A percentile compares a stretch with the other conserved stretches of the same genome.
phyloP scores from a whole-genome alignment of 2,888 invertebrate species.

The Formica aserva region DNA sequence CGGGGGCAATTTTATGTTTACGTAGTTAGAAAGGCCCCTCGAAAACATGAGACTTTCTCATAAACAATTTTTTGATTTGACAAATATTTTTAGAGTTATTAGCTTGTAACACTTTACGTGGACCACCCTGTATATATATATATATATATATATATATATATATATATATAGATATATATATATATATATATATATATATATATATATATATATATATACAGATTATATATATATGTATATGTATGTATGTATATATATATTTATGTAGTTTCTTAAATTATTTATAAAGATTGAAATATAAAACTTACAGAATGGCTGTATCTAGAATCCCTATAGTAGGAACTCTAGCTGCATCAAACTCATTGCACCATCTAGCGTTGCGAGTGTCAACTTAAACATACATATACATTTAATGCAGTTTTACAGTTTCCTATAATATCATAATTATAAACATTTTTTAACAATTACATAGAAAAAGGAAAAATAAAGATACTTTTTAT shows the following conservation, averaged over 20 bases:
- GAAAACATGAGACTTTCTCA: no score
- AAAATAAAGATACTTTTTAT: not conserved
- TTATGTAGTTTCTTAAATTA: not conserved
- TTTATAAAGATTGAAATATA: not conserved
- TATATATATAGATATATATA: not conserved
- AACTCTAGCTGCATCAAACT: not conserved
- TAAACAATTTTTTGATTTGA: no score
- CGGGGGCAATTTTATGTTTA: no score
- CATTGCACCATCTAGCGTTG: constrained; percentile 38
- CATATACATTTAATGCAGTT: not conserved
- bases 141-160: no score
- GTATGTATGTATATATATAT: not conserved
- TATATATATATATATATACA: not conserved
- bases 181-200: not conserved
- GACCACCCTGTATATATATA: no score
- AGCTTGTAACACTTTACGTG: no score
- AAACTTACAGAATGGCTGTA: not conserved
- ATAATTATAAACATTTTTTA: not conserved
- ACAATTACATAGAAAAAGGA: not conserved
- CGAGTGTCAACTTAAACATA: not conserved
- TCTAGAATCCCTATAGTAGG: not conserved
- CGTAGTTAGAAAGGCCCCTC: no score
- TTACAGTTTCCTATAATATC: constrained; percentile 30
- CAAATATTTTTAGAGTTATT: no score
- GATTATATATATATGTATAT: not conserved